phyloP scores from a whole-genome alignment of 2,113 vertebrate species.

The Cairina moschata region DNA sequence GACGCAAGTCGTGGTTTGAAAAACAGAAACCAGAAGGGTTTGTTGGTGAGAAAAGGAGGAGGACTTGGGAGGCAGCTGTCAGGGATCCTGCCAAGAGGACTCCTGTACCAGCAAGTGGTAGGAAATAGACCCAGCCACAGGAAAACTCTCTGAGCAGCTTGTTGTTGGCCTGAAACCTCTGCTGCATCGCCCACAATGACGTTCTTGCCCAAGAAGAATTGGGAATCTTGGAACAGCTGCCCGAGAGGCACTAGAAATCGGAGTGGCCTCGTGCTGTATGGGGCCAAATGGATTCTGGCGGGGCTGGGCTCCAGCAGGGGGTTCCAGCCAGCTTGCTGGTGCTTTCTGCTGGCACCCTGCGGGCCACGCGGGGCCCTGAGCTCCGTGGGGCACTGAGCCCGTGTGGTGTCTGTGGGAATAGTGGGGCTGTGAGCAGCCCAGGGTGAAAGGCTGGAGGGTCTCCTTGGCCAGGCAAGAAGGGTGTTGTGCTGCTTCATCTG shows the following conservation, averaged over 20 bases:
- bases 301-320: background rate
- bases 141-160: background rate
- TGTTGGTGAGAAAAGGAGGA: background rate
- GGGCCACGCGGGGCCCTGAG: background rate
- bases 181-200: background rate
- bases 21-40: background rate
- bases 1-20: background rate
- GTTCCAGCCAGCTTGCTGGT: background rate
- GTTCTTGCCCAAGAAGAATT: background rate
- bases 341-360: rapidly evolving
- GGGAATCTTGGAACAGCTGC: background rate
- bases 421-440: background rate
- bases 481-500: background rate
- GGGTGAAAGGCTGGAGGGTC: background rate
- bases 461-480: background rate
- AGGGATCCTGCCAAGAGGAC: background rate
- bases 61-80: background rate
- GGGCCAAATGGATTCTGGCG: background rate
- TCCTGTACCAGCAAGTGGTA: background rate
- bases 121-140: background rate
- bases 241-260: background rate
- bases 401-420: background rate
- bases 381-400: background rate
- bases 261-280: background rate
- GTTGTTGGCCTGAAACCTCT: background rate